phyloP scores from a whole-genome alignment of 2,888 invertebrate genomes.

The Acanthopleura granulata region DNA sequence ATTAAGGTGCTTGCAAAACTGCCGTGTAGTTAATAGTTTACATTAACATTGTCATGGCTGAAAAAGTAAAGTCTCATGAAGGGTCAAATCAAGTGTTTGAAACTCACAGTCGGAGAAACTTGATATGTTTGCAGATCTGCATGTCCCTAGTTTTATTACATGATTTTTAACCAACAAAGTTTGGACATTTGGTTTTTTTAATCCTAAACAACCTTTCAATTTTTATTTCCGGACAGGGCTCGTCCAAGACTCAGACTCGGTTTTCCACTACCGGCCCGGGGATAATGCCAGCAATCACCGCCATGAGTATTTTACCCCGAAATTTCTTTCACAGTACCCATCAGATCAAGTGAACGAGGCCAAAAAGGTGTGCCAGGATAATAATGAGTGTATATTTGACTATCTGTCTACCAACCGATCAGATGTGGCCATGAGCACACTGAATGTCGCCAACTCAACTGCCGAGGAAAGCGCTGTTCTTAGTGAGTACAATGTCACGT shows the following conservation, averaged over 20 bases:
- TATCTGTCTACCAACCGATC: slow-evolving; percentile 10
- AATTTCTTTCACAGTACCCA: neutral
- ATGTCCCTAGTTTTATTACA: too few relatives aligned
- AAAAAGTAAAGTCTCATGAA: too few relatives aligned
- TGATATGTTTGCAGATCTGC: too few relatives aligned
- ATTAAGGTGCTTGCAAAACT: too few relatives aligned
- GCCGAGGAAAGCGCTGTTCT: neutral
- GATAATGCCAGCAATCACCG: slow-evolving; percentile 4
- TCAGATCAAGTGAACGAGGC: neutral
- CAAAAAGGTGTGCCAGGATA: neutral
- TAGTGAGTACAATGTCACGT: neutral
- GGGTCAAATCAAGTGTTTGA: too few relatives aligned
- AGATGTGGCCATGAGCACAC: neutral
- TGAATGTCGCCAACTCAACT: neutral
- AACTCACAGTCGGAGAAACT: too few relatives aligned
- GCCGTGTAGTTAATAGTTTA: too few relatives aligned
- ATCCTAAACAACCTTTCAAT: too few relatives aligned
- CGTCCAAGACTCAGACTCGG: neutral
- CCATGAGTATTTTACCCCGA: neutral
- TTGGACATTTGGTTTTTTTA: too few relatives aligned
- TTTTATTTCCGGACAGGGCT: neutral
- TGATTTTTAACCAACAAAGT: too few relatives aligned
- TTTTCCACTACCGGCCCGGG: neutral
- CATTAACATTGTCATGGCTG: too few relatives aligned
- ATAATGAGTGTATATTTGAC: slow-evolving; percentile 11